These are phyloP conservation scores for Emberiza fucata DNA, from an alignment of 2,113 vertebrate species.

Conservation along the genomic window DNA sequence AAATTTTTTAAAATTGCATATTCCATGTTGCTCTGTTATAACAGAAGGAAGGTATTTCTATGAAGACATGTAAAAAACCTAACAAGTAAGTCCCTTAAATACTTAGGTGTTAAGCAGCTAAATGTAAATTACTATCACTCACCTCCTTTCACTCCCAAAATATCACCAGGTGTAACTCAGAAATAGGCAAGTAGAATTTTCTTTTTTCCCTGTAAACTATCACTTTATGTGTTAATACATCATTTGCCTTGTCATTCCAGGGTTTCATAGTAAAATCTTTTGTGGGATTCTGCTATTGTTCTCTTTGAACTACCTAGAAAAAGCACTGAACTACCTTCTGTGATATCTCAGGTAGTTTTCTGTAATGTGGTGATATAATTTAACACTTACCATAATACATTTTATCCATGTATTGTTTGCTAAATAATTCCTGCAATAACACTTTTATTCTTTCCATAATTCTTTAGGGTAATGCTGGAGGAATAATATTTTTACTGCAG, in stretches of 20 bases:
- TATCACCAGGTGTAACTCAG: constrained; percentile 20
- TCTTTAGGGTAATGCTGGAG: constrained; percentile 73
- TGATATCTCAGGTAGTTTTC: constrained; percentile 65
- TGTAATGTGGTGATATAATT: constrained; percentile 78
- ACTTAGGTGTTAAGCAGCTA: not conserved
- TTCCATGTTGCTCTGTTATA: not conserved
- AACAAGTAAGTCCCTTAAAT: not conserved
- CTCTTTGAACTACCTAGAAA: constrained; percentile 62
- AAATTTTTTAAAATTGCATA: not conserved
- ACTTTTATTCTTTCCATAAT: constrained; percentile 81
- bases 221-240: constrained; percentile 39
- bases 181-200: constrained; percentile 13
- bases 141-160: not conserved
- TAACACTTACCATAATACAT: constrained; percentile 77
- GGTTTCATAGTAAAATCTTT: constrained; percentile 54
- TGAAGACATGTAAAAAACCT: not conserved
- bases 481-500: constrained; percentile 74
- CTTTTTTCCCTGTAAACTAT: not conserved
- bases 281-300: constrained; percentile 69
- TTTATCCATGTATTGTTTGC: constrained; percentile 81
- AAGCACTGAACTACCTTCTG: constrained; percentile 52
- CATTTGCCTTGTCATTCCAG: not conserved
- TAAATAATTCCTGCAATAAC: constrained; percentile 82
- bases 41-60: not conserved
- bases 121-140: not conserved